Base-by-base conservation (phyloP, 2,888 invertebrate genomes). In the Globia sparganii region DNA sequence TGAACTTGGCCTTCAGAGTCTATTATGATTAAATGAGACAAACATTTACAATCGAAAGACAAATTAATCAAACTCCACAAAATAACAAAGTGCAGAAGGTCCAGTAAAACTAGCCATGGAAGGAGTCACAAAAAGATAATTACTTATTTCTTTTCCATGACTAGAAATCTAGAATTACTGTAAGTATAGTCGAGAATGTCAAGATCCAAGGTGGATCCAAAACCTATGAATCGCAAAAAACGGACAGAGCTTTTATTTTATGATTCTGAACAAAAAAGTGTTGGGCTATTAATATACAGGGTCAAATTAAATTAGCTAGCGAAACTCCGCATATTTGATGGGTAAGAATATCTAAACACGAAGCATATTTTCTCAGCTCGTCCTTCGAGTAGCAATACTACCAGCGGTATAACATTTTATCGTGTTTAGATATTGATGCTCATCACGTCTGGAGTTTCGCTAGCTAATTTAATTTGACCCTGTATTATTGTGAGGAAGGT, bases 1-100 rank as follows among this genome's bases (percentile, higher is more conserved):
- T 72, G 79, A 80, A 79, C 84, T 74, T 74, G 74, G 43, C 81
- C 80, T 70, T 74, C 34, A 21, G 34, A 72, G 18, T 70, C 61
- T 53, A 46, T 74, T 81, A 43, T 66, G 56, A 59, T 83, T 62
- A 70, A 70, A 73, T 59, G 84, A 13, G 65, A 72, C 68, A 83
- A 58, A 68, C 31, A 72, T 70, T 67, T 78, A 72, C 28, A 72
- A 83, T 69, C 49, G n/a, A 68, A 61, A 58, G 40, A 81, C 31
- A 78, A 68, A 81, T 67, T 3, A 67, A 62, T 62, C 70, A 61
- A 34, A 59, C 11, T 28, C 4, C 56, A 61, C 13, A 18, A 21
- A 49, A 28, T 4, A 64, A 9, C 2, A 21, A 18, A 37, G 31
- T 40, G 1, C n/a, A 61, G 31, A 79, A 79, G 75, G 46, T 75